phyloP scores from a whole-genome alignment of 2,113 vertebrate species.

The Petrocephalus microphthalmus region DNA sequence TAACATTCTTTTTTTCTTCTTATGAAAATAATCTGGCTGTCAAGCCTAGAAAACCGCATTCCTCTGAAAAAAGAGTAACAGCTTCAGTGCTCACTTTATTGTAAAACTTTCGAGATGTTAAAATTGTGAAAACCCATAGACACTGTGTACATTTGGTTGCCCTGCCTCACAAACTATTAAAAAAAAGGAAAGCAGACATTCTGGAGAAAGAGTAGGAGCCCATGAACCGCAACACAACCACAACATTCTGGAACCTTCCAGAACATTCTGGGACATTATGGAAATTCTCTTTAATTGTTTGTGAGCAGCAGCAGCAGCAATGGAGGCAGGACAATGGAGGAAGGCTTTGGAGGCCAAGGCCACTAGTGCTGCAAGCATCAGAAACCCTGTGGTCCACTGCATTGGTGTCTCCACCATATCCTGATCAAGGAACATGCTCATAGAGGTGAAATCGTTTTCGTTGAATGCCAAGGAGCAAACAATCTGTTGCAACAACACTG shows the following conservation, averaged over 20 bases:
- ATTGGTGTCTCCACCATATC: neutral
- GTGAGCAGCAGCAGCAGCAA: neutral
- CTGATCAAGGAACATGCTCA: neutral
- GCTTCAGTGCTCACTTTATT: neutral
- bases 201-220: neutral
- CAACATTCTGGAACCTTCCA: neutral
- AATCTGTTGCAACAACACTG: neutral
- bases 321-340: neutral
- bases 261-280: neutral
- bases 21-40: neutral
- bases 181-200: neutral
- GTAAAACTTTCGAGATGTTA: neutral
- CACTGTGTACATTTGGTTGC: neutral
- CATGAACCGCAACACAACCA: neutral
- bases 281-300: conserved; percentile 1
- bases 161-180: neutral
- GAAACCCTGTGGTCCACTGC: neutral
- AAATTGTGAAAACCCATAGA: neutral
- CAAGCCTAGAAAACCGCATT: neutral
- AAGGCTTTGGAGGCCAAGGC: neutral
- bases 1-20: neutral
- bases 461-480: neutral
- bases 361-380: neutral
- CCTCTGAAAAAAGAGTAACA: neutral
- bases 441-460: neutral